Conservation (phyloP, 2,113 vertebrate species). For the Urocolius indicus region DNA sequence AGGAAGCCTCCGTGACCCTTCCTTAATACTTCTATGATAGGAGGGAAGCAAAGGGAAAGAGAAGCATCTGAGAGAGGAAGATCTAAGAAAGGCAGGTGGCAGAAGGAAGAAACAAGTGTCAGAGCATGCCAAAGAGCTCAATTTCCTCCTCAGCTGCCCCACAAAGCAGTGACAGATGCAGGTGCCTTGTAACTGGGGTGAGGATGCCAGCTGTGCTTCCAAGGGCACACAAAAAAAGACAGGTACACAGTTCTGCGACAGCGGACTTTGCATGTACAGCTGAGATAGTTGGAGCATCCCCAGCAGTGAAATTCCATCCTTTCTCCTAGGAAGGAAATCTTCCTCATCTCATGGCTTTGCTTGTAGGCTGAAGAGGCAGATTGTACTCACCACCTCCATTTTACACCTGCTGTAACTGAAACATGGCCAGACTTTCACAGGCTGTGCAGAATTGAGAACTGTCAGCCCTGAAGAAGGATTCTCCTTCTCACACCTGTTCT, state of each 20-base stretch:
- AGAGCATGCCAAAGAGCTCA: fast-evolving
- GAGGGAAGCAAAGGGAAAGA: neutral
- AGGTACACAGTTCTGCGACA: neutral
- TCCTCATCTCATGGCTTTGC: neutral
- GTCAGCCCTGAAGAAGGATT: neutral
- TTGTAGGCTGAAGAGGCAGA: neutral
- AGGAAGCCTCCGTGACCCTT: neutral
- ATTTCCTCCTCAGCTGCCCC: neutral
- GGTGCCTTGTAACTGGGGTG: neutral
- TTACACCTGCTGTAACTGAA: neutral
- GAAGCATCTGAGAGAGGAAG: neutral
- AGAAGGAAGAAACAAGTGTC: neutral
- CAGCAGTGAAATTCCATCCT: neutral
- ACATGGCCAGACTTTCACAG: neutral
- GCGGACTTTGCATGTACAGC: neutral
- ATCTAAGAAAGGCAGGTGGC: neutral
- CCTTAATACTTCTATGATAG: neutral
- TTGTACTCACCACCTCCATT: neutral
- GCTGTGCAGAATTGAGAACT: neutral
- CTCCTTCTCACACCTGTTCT: neutral
- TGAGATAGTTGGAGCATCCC: neutral
- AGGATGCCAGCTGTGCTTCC: neutral
- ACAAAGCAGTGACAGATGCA: neutral
- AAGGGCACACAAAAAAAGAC: neutral
- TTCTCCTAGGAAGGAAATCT: neutral